Percentiles rank a stretch among this genome's conserved stretches.
Conservation (phyloP, 2,797 vertebrate species). For the Neostethus bicornis region DNA sequence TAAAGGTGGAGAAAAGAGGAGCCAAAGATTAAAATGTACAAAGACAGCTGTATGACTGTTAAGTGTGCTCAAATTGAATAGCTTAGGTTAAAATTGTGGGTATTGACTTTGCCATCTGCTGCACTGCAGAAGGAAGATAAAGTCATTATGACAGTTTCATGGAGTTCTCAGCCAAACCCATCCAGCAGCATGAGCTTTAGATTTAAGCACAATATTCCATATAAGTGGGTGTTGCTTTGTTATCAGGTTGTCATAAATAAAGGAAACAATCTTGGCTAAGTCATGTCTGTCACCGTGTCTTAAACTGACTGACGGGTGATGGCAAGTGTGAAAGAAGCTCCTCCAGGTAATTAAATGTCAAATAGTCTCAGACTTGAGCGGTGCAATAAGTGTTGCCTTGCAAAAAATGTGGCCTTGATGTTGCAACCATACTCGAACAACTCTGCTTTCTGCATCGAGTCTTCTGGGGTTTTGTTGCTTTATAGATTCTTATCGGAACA, state of each 20-base stretch:
- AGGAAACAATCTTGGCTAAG: constrained; percentile 18
- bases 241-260: constrained; percentile 21
- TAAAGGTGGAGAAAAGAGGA: constrained; percentile 8
- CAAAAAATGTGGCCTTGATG: constrained; percentile 44
- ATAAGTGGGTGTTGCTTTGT: constrained; percentile 17
- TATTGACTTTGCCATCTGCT: constrained; percentile 28
- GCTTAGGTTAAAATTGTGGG: constrained; percentile 29
- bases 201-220: constrained; percentile 19
- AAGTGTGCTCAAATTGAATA: constrained; percentile 33
- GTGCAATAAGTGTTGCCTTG: constrained; percentile 42
- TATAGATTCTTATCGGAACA: constrained; percentile 53
- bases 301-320: constrained; percentile 32
- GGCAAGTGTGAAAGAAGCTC: constrained; percentile 26
- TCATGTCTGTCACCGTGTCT: constrained; percentile 34
- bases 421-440: constrained; percentile 21
- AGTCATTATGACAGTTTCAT: constrained; percentile 32
- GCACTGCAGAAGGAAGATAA: constrained; percentile 18
- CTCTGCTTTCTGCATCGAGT: constrained; percentile 20
- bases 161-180: constrained; percentile 26
- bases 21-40: constrained; percentile 19
- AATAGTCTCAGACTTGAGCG: constrained; percentile 37
- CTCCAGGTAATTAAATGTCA: constrained; percentile 41
- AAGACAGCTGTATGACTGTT: constrained; percentile 10
- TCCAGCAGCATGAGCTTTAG: constrained; percentile 25
- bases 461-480: constrained; percentile 55